Base-by-base conservation (phyloP, 1,140 invertebrate genomes). In the Bombyx mandarina region DNA sequence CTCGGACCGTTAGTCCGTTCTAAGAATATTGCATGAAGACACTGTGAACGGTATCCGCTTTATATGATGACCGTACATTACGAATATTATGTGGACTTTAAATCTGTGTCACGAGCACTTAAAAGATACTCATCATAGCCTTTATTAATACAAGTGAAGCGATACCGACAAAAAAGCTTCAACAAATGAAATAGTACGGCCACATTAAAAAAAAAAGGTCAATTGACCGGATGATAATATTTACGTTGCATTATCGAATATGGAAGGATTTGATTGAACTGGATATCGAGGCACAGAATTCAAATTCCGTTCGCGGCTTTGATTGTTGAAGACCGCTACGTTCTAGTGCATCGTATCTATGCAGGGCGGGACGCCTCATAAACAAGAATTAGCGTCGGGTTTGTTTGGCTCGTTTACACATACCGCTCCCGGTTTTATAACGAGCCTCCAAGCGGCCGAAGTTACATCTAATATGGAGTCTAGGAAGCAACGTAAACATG, bases 341-440 rank as follows among this genome's bases (percentile, higher is more conserved):
- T 66, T 72, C 76, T 70, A 71, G 26, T 5, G 4, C 26, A 35
- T 35, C 61, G 73, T 72, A 74, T 76, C 73, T 68, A 71, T 63
- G 60, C 69, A 56, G 69, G 72, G 62, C 72, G 61, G 70, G 69
- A 62, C 63, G 68, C 54, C 63, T 71, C 79, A 83, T 86, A 86
- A 86, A 86, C 77, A 81, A 82, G 83, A 81, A 86, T 86, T 86
- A 86, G 77, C 74, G 74, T 77, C 75, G 67, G 62, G 74, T 77
- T 71, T 67, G 75, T 68, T 77, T 62, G 71, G 69, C 73, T 82
- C 79, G 81, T 84, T 82, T 84, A 86, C 82, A 84, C 81, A 82
- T 77, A 79, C 78, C 76, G 77, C 76, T 77, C 75, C 73, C 66
- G 74, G 75, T 75, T 54, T 69, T 68, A 58, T 86, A 86, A 83